Percentiles rank a stretch among this genome's conserved stretches.
Conservation (phyloP, 2,797 vertebrate genomes). For the Tamandua tetradactyla region DNA sequence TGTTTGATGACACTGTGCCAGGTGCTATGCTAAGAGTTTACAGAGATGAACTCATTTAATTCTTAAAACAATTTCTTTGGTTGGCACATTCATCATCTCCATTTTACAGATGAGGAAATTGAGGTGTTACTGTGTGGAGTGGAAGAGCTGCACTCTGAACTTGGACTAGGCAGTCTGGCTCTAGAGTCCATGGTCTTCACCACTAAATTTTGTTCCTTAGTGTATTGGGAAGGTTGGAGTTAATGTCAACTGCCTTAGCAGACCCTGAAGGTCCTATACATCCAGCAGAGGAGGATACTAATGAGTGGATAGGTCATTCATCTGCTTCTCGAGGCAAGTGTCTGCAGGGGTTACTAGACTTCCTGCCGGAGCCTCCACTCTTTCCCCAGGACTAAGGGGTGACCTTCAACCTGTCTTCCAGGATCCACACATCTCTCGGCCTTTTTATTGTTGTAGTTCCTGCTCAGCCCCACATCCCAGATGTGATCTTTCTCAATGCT, state of each 20-base stretch:
- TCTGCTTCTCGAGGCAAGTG: neutral
- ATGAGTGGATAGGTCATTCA: neutral
- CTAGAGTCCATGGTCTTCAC: neutral
- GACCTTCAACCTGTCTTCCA: neutral
- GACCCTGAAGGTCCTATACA: neutral
- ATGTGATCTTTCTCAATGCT: neutral
- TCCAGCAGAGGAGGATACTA: neutral
- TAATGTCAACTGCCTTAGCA: neutral
- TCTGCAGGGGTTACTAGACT: neutral
- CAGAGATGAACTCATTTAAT: neutral
- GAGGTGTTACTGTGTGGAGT: neutral
- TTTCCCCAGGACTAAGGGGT: neutral
- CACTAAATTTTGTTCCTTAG: rapidly evolving
- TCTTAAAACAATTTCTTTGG: neutral
- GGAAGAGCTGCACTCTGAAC: neutral
- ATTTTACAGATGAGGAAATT: neutral
- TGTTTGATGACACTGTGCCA: neutral
- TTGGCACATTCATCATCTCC: neutral
- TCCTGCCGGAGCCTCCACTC: neutral
- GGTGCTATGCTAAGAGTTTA: neutral
- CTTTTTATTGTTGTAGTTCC: neutral
- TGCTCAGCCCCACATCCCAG: neutral
- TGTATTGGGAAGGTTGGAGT: neutral
- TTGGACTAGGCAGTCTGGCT: neutral
- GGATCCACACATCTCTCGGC: neutral